Percentiles rank a stretch among this genome's conserved stretches.
Conservation (phyloP, 2,797 vertebrate genomes). For the Tauraco hartlaubi region DNA sequence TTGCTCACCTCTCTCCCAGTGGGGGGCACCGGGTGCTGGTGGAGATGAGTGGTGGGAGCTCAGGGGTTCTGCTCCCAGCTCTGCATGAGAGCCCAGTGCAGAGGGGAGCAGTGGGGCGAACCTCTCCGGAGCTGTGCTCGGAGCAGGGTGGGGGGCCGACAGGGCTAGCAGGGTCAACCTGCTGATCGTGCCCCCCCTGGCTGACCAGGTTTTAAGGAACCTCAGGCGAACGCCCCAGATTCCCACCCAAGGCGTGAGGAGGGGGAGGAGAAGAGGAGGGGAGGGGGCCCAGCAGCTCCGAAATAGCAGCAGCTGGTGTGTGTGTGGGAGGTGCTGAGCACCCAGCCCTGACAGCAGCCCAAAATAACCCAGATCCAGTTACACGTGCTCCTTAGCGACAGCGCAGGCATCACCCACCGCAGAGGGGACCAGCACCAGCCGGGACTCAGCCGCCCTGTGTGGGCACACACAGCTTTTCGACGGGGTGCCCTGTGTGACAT, state of each 20-base stretch:
- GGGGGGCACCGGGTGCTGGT: not conserved
- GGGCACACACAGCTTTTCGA: not conserved
- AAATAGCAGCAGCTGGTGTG: slow-evolving; percentile 77
- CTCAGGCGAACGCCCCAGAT: not conserved
- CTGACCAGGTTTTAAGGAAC: not conserved
- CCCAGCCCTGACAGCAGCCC: slow-evolving; percentile 81
- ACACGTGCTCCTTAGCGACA: slow-evolving; percentile 73
- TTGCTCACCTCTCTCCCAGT: not conserved
- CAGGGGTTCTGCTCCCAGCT: not conserved
- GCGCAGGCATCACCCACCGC: slow-evolving; percentile 46
- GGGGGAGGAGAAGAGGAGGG: slow-evolving; percentile 28
- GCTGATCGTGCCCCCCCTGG: rapidly evolving
- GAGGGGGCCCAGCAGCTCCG: slow-evolving; percentile 61
- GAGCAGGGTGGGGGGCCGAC: not conserved
- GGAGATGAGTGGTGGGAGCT: not conserved
- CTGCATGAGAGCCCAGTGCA: rapidly evolving
- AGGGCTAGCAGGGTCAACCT: not conserved
- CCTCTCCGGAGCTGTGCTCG: rapidly evolving
- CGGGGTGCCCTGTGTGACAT: rapidly evolving
- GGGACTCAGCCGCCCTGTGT: not conserved
- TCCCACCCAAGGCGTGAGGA: slow-evolving; percentile 6
- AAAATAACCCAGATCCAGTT: slow-evolving; percentile 83
- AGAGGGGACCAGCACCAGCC: not conserved
- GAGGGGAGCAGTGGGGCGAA: not conserved
- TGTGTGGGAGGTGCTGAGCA: slow-evolving; percentile 79